Evolutionary conservation across 2,888 invertebrate species (phyloP), one percentile per base, ranked within the genome.

Genomic region (Apodemia duryi): DNA sequence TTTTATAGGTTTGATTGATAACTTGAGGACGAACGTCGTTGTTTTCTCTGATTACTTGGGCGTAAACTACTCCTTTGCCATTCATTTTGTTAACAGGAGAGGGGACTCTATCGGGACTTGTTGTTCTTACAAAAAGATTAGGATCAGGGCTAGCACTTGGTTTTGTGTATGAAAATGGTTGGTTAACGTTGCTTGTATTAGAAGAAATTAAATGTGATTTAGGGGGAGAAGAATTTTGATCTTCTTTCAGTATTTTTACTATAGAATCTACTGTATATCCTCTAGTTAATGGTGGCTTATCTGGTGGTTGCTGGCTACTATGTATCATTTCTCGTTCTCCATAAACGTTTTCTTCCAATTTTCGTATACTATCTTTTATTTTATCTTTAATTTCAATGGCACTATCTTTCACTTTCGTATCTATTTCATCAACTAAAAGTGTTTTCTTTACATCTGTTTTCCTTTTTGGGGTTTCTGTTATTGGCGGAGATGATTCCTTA

Each of bases 151-250:
- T 91, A 3, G 92, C 91, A 75, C 93, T 93, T 7, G 94, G 94
- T 73, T 93, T 92, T 4, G 95, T 95, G 75, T 97, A 97, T 0
- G 97, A 97, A 84, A 97, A 97, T 43, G 96, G 97, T 77, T 96
- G 94, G 77, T 95, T 96, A 72, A 94, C 93, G 77, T 96, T 95
- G 71, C 93, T 93, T 60, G 94, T 93, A 71, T 93, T 93, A 63
- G 93, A 86, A 28, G 93, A 89, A 65, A 95, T 92, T 81, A 95
- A 88, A 76, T 94, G 94, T 46, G 93, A 84, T 75, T 94, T 94
- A 1, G 95, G 94, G 61, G 95, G 94, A 1, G 95, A 93, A 10
- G 95, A 94, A 63, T 94, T 91, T 72, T 94, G 94, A 73, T 96
- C 96, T 84, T 94, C 94, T 69, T 94, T 96, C 67, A 97, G 83